These are phyloP conservation scores for Himalopsyche japonica DNA, from an alignment of 2,888 invertebrate genomes.

Conservation along the genomic window DNA sequence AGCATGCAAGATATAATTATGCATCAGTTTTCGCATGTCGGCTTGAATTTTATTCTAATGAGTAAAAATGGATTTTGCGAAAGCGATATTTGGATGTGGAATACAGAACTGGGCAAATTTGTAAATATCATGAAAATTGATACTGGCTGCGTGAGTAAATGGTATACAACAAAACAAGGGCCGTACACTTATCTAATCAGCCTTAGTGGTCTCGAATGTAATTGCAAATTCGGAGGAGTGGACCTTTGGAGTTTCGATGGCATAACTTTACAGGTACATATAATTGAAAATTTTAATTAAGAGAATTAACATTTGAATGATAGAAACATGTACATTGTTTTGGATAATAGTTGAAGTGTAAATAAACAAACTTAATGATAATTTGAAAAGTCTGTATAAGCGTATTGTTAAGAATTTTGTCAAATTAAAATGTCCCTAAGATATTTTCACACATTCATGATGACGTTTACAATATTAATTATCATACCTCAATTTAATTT, in stretches of 20 bases:
- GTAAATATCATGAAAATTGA: conserved; percentile 44
- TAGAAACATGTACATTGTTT: too few relatives aligned
- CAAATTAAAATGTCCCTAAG: too few relatives aligned
- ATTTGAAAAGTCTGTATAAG: too few relatives aligned
- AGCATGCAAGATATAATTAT: not conserved
- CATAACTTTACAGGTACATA: conserved; percentile 35
- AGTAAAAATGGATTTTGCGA: conserved; percentile 50
- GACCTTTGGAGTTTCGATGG: conserved; percentile 45
- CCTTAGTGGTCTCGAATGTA: conserved; percentile 37
- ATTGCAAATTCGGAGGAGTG: conserved; percentile 42
- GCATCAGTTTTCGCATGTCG: conserved; percentile 41
- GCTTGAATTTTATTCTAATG: conserved; percentile 49
- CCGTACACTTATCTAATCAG: conserved; percentile 48
- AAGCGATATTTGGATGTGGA: conserved; percentile 53
- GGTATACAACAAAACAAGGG: conserved; percentile 47
- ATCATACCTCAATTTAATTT: too few relatives aligned
- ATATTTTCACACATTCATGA: too few relatives aligned
- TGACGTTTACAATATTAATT: too few relatives aligned
- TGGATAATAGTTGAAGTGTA: too few relatives aligned
- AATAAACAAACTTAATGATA: too few relatives aligned
- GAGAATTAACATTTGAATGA: not conserved
- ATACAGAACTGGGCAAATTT: conserved; percentile 44
- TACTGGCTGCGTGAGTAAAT: conserved; percentile 55
- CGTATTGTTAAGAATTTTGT: too few relatives aligned
- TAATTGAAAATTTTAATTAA: not conserved